These are phyloP conservation scores for Dromaius novaehollandiae DNA, from an alignment of 2,113 vertebrate genomes.

Conservation along the genomic window DNA sequence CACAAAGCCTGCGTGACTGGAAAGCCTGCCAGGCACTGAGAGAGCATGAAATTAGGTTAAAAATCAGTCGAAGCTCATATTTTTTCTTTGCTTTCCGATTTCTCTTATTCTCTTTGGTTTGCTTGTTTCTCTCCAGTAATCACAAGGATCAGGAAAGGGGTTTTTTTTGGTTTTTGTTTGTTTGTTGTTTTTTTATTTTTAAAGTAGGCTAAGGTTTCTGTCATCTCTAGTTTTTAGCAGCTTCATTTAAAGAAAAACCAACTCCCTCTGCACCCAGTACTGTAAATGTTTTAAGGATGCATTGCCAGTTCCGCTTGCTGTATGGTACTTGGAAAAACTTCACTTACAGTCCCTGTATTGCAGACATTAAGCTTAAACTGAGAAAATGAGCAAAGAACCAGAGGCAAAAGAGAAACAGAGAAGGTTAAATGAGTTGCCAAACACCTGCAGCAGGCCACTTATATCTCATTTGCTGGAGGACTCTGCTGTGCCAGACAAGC, in stretches of 20 bases:
- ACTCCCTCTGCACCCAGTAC: neutral
- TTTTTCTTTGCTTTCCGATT: neutral
- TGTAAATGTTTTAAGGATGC: neutral
- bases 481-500: neutral
- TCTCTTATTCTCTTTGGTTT: neutral
- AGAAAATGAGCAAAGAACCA: neutral
- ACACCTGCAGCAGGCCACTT: neutral
- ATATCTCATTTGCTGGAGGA: neutral
- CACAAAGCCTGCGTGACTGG: neutral
- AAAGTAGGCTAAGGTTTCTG: neutral
- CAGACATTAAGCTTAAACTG: neutral
- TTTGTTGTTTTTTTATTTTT: neutral
- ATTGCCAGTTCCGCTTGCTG: rapidly evolving
- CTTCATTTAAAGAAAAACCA: neutral
- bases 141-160: neutral
- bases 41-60: neutral
- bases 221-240: neutral
- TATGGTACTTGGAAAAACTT: neutral
- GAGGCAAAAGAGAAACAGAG: neutral
- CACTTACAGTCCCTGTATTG: neutral
- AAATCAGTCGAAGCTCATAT: neutral
- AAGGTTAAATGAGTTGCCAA: neutral
- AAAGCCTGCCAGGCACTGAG: neutral
- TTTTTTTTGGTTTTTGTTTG: neutral
- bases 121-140: neutral